Base-by-base conservation (phyloP, 2,888 invertebrate genomes). In the Coleophora flavipennella region DNA sequence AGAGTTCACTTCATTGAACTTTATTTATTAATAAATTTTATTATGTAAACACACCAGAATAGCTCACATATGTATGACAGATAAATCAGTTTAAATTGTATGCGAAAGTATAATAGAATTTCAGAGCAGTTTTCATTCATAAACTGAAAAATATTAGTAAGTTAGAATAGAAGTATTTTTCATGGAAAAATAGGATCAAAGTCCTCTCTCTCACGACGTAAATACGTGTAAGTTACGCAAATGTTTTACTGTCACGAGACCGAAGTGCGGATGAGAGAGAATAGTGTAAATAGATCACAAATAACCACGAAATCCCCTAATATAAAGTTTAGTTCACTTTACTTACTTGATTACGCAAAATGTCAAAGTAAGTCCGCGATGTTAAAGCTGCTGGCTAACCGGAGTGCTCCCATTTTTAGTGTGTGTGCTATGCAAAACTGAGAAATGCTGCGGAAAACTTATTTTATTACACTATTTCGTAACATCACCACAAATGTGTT, bases 391-490 rank as follows among this genome's bases (percentile, higher is more conserved):
- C 20, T 20, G 20, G 20, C 57, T 50, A 49, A 42, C 49, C 50
- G 49, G 36, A 43, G 48, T 4, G 6, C 42, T 34, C 49, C 44
- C 38, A 44, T 40, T 39, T 45, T 49, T 42, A 49, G 41, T 56
- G 62, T 58, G 40, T 55, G 54, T 39, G 45, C 41, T 38, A 43
- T 41, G 36, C 38, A 48, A 39, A 45, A 48, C 50, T 53, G 51
- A 48, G 53, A 50, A 54, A 54, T 44, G 40, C 44, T 38, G 49
- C 40, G 48, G 58, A 57, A 62, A 57, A 58, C 45, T 49, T 54
- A 48, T 52, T 42, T 53, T 51, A 50, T 55, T 50, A 43, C 57
- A 51, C 49, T 51, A 54, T 76, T 74, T 77, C 75, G 74, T 76
- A 76, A 74, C 40, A 40, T 52, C 46, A 41, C 20, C 46, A 41